Percentiles rank a stretch among this genome's conserved stretches.
phyloP scores from a whole-genome alignment of 2,888 invertebrate species.

The Nomada flava region DNA sequence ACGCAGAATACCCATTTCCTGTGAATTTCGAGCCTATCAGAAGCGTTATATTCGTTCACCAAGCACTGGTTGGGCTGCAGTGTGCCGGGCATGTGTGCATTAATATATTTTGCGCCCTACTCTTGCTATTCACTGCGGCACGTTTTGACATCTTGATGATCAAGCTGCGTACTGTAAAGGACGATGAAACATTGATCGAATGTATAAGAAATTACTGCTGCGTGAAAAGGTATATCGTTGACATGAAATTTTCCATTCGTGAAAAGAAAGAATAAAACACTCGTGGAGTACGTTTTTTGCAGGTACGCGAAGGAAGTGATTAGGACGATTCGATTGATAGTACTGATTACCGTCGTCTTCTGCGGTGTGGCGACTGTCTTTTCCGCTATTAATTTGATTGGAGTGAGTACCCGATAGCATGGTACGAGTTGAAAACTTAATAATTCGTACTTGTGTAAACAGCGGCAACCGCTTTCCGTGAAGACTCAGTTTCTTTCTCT shows the following conservation, averaged over 20 bases:
- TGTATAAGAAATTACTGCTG: slow-evolving; percentile 71
- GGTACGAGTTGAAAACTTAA: not conserved
- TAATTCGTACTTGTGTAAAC: not conserved
- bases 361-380: slow-evolving; percentile 25
- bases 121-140: slow-evolving; percentile 74
- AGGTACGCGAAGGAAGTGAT: slow-evolving; percentile 47
- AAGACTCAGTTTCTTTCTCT: slow-evolving; percentile 67
- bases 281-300: not conserved
- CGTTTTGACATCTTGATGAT: slow-evolving; percentile 71
- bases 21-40: slow-evolving; percentile 55
- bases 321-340: slow-evolving; percentile 13
- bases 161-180: slow-evolving; percentile 50
- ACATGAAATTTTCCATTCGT: not conserved
- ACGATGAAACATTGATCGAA: slow-evolving; percentile 45
- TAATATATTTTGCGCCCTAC: slow-evolving; percentile 67
- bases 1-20: slow-evolving; percentile 77
- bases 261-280: no score
- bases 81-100: slow-evolving; percentile 65
- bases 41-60: slow-evolving; percentile 68
- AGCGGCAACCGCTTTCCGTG: slow-evolving; percentile 62
- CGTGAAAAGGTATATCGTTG: slow-evolving; percentile 64
- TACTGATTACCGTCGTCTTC: slow-evolving; percentile 24
- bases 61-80: slow-evolving; percentile 71
- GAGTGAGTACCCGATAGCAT: slow-evolving; percentile 39
- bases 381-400: slow-evolving; percentile 41